Conservation (phyloP, 2,888 invertebrate genomes). For the Metellina segmentata region DNA sequence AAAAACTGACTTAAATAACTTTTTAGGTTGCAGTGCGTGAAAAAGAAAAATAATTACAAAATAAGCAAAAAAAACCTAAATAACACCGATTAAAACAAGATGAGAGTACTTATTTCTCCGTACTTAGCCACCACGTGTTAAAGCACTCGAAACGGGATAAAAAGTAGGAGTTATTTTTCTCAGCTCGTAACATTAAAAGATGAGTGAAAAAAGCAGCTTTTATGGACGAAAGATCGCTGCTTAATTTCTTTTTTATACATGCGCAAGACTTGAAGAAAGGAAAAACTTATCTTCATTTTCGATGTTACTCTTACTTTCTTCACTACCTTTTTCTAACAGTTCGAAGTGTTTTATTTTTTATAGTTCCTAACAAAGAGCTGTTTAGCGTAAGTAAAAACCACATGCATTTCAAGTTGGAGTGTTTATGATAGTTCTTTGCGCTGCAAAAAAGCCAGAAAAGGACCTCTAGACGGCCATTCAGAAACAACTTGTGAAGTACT, state of each 20-base stretch:
- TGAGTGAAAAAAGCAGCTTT: constrained; percentile 21
- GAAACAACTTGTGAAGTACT: not conserved
- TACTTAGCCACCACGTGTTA: constrained; percentile 10
- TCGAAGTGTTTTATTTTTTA: constrained; percentile 30
- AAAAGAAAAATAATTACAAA: constrained; percentile 16
- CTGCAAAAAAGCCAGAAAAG: not conserved
- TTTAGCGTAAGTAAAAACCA: constrained; percentile 42
- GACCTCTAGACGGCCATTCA: not conserved
- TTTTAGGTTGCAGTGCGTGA: constrained; percentile 1
- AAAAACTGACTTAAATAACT: constrained; percentile 28
- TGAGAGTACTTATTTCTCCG: constrained; percentile 32
- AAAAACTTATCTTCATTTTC: constrained; percentile 63
- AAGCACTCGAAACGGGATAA: constrained; percentile 18
- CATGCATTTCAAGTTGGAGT: not conserved
- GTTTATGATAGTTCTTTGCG: not conserved
- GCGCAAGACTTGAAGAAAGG: constrained; percentile 16
- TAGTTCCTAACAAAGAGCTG: constrained; percentile 30
- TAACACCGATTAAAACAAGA: constrained; percentile 41
- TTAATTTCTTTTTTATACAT: constrained; percentile 35
- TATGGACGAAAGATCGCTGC: constrained; percentile 6
- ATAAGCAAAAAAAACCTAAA: constrained; percentile 7
- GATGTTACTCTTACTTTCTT: constrained; percentile 28
- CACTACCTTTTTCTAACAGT: not conserved
- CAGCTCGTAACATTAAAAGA: constrained; percentile 17
- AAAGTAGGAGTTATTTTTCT: constrained; percentile 9